Percentiles rank a stretch among this genome's conserved stretches.
Conservation (phyloP, 2,797 vertebrate species). For the Acipenser ruthenus region DNA sequence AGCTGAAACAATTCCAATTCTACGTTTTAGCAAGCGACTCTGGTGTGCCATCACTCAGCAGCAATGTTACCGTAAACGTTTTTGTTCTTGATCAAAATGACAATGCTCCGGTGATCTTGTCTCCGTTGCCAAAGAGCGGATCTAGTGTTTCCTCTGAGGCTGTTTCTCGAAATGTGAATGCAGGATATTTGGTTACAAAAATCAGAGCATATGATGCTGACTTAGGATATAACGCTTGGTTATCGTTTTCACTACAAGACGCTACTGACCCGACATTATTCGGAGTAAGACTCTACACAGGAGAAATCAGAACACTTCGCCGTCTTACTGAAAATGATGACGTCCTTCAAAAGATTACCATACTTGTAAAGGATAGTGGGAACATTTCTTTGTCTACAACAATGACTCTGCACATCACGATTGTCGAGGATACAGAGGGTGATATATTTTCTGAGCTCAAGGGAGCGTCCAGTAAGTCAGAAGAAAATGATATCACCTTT, state of each 20-base stretch:
- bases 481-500: constrained; percentile 27
- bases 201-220: constrained; percentile 36
- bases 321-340: constrained; percentile 34
- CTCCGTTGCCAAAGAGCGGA: not conserved
- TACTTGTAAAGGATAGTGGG: constrained; percentile 45
- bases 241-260: constrained; percentile 32
- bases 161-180: constrained; percentile 30
- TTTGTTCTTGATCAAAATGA: too few species aligned
- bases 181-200: constrained; percentile 31
- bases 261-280: constrained; percentile 33
- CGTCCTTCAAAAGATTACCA: constrained; percentile 31
- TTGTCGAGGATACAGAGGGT: constrained; percentile 22
- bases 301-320: constrained; percentile 36
- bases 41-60: constrained; percentile 15
- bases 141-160: constrained; percentile 33
- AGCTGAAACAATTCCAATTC: constrained; percentile 32
- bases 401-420: constrained; percentile 34
- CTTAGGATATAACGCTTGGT: constrained; percentile 39
- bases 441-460: constrained; percentile 21
- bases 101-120: too few species aligned
- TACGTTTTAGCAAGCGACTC: constrained; percentile 16
- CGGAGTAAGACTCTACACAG: constrained; percentile 32
- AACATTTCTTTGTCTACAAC: constrained; percentile 38
- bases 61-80: too few species aligned
- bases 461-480: constrained; percentile 10